Base-by-base conservation (phyloP, 2,113 vertebrate genomes). In the Tringa solitaria region DNA sequence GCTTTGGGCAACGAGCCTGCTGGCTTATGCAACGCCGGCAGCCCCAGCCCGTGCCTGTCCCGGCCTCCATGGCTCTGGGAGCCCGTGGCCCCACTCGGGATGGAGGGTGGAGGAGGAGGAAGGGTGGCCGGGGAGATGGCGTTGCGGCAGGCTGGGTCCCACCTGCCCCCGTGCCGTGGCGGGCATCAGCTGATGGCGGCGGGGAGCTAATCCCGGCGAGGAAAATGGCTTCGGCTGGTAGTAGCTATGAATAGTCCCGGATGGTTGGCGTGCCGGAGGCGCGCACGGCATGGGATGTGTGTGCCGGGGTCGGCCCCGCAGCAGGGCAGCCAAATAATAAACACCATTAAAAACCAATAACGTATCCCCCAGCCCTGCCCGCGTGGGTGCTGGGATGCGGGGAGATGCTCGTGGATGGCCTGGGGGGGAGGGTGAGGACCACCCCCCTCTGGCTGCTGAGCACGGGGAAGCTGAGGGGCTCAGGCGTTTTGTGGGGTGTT, bases 361-460 rank as follows among this genome's bases (percentile, higher is more conserved):
- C 16, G 1, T 5, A 4, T 2, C 53, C 27, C 83, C 75, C 9
- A 28, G 20, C 33, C 37, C 28, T 23, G 33, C n/a, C n/a, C 2
- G 3, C 2, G 3, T 0, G 13, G 33, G 10, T 6, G 21, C 13
- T 2, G 30, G n/a, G 21, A 5, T 4, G 9, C 1, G 0, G 12
- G 11, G 14, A 0, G 20, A 26, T 21, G 60, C 37, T 20, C 10
- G 0, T 13, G 81, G 35, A 15, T 4, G 10, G 14, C 22, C n/a
- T 4, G 1, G 28, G 14, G 14, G 28, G 11, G 33, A 54, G 19
- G 23, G 9, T 2, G 2, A 6, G 39, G 39, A 27, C 15, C 12
- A 0, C 30, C 30, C 17, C 14, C 0, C 1, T 21, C 8, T 1
- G 12, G 51, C 6, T 1, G 2, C 23, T 0, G 16, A 26, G 67